Evolutionary conservation across 2,113 vertebrate genomes (phyloP).

Genomic region (Amazona vittata): DNA sequence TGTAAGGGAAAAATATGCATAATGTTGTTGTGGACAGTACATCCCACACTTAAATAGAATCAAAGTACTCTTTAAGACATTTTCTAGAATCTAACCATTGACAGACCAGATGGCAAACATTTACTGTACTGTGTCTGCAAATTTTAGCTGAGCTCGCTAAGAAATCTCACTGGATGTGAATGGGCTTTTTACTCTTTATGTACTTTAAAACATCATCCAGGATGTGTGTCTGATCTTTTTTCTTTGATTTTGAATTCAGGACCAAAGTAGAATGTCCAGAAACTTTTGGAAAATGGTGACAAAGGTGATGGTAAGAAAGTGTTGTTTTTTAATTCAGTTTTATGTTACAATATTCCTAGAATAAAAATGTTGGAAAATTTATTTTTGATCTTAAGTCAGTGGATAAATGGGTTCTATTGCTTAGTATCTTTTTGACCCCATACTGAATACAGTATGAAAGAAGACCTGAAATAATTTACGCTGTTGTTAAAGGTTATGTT

Average conservation of each 20-base stretch:
- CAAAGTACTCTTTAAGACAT: constrained; percentile 51
- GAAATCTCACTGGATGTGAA: neutral
- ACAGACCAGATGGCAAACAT: constrained; percentile 8
- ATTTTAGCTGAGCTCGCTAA: constrained; percentile 11
- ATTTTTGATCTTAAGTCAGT: neutral
- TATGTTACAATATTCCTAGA: neutral
- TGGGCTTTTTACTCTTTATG: neutral
- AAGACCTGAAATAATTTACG: neutral
- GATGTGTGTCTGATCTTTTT: neutral
- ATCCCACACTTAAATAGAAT: constrained; percentile 63
- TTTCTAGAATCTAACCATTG: neutral
- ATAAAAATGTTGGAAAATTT: neutral
- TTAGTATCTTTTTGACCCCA: neutral
- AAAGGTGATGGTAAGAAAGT: constrained; percentile 76
- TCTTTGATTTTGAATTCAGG: neutral
- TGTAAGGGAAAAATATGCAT: constrained; percentile 64
- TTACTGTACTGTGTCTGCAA: neutral
- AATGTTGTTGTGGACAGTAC: constrained; percentile 43
- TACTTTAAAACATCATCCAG: neutral
- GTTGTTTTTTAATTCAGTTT: neutral
- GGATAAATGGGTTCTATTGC: neutral
- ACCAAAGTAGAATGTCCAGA: constrained; percentile 70
- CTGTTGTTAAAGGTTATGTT: neutral
- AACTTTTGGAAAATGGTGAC: constrained; percentile 77
- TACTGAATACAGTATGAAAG: neutral